These are phyloP conservation scores for Physella acuta DNA, from an alignment of 1,140 invertebrate genomes.

Conservation along the genomic window DNA sequence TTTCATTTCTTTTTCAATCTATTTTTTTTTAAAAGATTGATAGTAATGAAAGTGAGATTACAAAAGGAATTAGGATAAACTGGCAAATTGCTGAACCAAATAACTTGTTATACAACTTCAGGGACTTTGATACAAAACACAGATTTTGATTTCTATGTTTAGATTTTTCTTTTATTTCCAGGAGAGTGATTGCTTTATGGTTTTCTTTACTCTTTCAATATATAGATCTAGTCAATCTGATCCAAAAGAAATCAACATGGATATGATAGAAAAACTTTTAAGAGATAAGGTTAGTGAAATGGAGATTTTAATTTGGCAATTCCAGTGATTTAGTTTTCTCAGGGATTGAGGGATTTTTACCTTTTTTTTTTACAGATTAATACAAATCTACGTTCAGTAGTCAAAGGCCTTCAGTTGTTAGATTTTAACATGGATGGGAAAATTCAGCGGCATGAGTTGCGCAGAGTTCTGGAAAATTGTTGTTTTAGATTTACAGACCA, in stretches of 20 bases:
- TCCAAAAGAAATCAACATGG: constrained; percentile 49
- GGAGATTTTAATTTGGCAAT: background rate
- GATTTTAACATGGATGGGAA: constrained; percentile 57
- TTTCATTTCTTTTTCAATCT: background rate
- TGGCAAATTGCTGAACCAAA: too few species aligned
- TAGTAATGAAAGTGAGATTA: too few species aligned
- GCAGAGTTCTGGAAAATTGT: constrained; percentile 50
- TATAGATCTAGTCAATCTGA: too few species aligned
- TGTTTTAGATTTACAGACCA: constrained; percentile 53
- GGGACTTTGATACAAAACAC: too few species aligned
- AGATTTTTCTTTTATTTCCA: too few species aligned
- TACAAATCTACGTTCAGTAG: constrained; percentile 47
- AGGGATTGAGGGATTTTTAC: background rate
- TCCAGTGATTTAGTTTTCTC: too few species aligned
- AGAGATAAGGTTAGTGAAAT: constrained; percentile 46
- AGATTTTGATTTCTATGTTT: too few species aligned
- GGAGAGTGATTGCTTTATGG: too few species aligned
- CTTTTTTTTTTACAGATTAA: constrained; percentile 38
- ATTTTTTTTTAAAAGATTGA: too few species aligned
- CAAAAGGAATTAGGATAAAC: too few species aligned
- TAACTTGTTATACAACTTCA: too few species aligned
- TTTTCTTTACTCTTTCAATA: too few species aligned
- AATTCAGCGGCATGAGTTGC: constrained; percentile 52
- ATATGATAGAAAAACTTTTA: constrained; percentile 53
- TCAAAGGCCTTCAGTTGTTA: constrained; percentile 53